Evolutionary conservation across 2,888 invertebrate species (phyloP), one percentile per base, ranked within the genome.

Genomic region (Zygaena filipendulae): DNA sequence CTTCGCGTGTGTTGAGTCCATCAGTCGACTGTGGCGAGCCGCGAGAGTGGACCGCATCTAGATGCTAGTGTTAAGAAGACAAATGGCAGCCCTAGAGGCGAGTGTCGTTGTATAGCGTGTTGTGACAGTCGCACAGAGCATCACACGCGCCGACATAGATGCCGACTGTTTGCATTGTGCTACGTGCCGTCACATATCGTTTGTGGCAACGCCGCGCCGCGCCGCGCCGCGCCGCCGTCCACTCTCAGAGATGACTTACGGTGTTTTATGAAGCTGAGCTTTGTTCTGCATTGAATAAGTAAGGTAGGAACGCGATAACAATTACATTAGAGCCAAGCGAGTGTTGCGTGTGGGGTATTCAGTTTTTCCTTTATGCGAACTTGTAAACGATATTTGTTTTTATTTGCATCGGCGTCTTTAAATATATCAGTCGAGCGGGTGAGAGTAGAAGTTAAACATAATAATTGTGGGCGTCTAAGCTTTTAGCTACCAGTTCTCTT

Each of bases 131-230:
- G 46, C 54, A 57, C 52, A 57, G 44, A 42, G 52, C 59, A 42
- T 46, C 69, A 69, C 50, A 58, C 50, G 55, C 47, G 62, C 72
- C 75, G 71, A 62, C 75, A 70, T 47, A 69, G 56, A 59, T 52
- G 61, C 72, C 72, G 72, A 59, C 66, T 77, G 72, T 77, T 77
- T 77, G 77, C 59, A 66, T 75, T 77, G 72, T 72, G 56, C 62
- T 67, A 69, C 71, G 75, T 70, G 69, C 70, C 63, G 60, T 64
- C 62, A 72, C 72, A 71, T 72, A 71, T 70, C 68, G 70, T 67
- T 63, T 71, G 72, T 60, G 47, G 55, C 47, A 39, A 36, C 32
- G 36, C 52, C 59, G 63, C n/a, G n/a, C n/a, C n/a, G n/a, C n/a
- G n/a, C n/a, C n/a, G n/a, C n/a, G 55, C 47, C 40, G 36, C 32